Evolutionary conservation across 2,797 vertebrate species (phyloP).

Genomic region (Borostomias antarcticus): DNA sequence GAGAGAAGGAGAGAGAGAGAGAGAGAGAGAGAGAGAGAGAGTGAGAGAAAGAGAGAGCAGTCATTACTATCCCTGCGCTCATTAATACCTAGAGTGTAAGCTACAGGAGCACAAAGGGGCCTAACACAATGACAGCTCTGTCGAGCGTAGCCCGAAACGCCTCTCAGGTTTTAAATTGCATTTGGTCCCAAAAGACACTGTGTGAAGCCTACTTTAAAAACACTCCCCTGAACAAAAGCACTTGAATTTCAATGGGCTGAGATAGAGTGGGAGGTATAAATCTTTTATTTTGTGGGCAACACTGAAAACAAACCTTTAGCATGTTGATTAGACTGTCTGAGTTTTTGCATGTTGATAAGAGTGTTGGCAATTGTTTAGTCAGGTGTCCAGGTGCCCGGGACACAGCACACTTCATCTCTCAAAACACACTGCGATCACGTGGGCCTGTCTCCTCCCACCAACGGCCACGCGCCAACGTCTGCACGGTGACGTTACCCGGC

Average conservation of each 20-base stretch:
- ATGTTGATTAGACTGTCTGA: not conserved
- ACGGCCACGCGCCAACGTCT: too few relatives aligned
- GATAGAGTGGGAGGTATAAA: not conserved
- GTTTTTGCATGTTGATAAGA: not conserved
- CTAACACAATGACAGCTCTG: not conserved
- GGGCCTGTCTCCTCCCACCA: too few relatives aligned
- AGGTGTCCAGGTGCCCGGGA: too few relatives aligned
- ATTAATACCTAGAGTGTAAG: constrained; percentile 16
- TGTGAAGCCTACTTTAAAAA: not conserved
- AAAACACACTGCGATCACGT: too few relatives aligned
- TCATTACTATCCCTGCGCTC: not conserved
- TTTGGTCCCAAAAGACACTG: not conserved
- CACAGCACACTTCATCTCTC: too few relatives aligned
- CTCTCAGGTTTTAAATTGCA: not conserved
- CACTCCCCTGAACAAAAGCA: not conserved
- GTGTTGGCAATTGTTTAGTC: not conserved
- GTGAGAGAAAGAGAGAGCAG: not conserved
- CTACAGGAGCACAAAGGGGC: constrained; percentile 14
- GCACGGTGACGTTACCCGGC: too few relatives aligned
- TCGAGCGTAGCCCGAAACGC: not conserved
- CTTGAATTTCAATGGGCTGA: not conserved
- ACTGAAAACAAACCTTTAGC: not conserved
- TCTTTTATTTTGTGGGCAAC: constrained; percentile 7
- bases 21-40: too few relatives aligned
- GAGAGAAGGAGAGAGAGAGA: not conserved